Base-by-base conservation (phyloP, 2,797 vertebrate genomes). In the Thripadectes ignobilis region DNA sequence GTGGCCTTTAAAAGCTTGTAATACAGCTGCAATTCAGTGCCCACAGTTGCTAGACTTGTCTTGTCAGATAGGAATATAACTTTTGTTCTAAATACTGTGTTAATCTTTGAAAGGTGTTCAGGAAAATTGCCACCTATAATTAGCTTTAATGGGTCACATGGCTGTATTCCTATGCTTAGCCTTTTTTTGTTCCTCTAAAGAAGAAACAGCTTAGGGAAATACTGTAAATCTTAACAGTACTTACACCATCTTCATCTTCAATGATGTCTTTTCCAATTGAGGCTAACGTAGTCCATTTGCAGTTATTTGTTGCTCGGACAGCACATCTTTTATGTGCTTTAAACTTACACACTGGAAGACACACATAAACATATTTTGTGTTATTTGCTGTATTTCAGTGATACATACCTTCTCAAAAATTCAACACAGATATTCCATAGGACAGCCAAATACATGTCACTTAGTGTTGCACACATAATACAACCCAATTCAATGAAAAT, bases 301-400 rank as follows among this genome's bases (percentile, higher is more conserved):
- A 99, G 97, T 99, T 99, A 96, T 99, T 99, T 38, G 98, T 99
- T 92, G 99, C 99, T 97, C 99, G 98, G 93, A 99, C 99, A 14
- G 99, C 99, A 82, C 99, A 99, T 88, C 99, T 98, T 97, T 99
- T 99, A 96, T 99, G 99, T 89, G 99, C 99, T 98, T 99, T 99
- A 98, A 99, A 99, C 96, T 99, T 99, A 96, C 99, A 99, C 84
- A 99, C 99, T 99, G 92, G 26, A 97, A 97, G 73, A 63, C 85
- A 95, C 38, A 84, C 16, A 72, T 4, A 94, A 69, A 74, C 36
- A 82, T 12, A 22, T 26, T 72, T 6, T 58, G 32, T 45, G 49
- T 95, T 92, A 97, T 39, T 82, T 59, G 26, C 9, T 88, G 15
- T 8, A 71, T 77, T 90, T 85, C 23, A 85, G 55, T 29, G 38